Conservation (phyloP, 2,797 vertebrate species). For the Cyclura pinguis region DNA sequence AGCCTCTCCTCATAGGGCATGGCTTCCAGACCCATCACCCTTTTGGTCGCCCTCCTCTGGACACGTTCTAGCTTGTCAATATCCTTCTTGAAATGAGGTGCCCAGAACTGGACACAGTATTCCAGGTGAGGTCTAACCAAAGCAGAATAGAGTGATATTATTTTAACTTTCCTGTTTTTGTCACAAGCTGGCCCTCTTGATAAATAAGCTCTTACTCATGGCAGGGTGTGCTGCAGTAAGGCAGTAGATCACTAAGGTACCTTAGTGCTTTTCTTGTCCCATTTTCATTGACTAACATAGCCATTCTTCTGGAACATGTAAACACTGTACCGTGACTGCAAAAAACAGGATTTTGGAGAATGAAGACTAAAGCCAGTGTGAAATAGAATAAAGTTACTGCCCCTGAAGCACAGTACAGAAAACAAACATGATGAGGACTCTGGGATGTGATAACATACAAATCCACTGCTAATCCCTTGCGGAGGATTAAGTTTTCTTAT, state of each 20-base stretch:
- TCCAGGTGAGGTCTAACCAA: too few relatives aligned
- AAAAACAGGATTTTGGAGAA: background rate
- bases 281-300: background rate
- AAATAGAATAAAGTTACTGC: constrained; percentile 33
- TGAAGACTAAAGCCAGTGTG: constrained; percentile 24
- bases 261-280: background rate
- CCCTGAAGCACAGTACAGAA: background rate
- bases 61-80: too few relatives aligned
- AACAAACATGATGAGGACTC: constrained; percentile 2
- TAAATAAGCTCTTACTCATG: background rate
- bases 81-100: too few relatives aligned
- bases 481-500: constrained; percentile 14
- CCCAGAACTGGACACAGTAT: too few relatives aligned
- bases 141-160: too few relatives aligned
- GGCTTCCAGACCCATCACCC: too few relatives aligned
- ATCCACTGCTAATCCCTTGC: constrained; percentile 16
- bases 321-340: background rate
- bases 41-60: too few relatives aligned
- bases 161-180: background rate
- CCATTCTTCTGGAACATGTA: background rate
- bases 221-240: background rate
- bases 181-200: background rate
- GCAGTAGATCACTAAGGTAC: background rate
- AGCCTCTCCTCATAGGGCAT: too few relatives aligned
- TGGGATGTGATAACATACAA: constrained; percentile 1